These are phyloP conservation scores for Australoheros facetus DNA, from an alignment of 2,797 vertebrate genomes.

Conservation along the genomic window DNA sequence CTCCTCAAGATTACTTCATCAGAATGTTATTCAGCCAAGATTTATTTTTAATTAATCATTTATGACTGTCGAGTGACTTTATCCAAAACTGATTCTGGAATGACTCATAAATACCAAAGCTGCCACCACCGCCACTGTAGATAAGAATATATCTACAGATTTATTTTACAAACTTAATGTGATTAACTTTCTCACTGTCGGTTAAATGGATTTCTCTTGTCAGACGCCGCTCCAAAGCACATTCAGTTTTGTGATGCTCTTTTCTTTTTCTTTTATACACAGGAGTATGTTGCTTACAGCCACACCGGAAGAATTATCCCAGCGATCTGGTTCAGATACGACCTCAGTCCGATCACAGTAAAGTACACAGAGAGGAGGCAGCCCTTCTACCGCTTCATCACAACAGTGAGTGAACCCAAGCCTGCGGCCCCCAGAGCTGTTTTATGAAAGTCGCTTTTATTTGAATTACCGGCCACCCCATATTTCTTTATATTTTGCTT, in stretches of 20 bases:
- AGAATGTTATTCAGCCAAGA: conserved; percentile 11
- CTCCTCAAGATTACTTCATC: neutral
- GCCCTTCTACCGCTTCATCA: conserved; percentile 97
- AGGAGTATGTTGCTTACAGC: conserved; percentile 98
- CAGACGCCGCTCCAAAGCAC: neutral
- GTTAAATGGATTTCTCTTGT: neutral
- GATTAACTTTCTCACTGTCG: neutral
- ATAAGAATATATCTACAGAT: conserved; percentile 8
- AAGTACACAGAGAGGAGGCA: conserved; percentile 97
- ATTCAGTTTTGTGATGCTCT: neutral
- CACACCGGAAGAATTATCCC: conserved; percentile 98
- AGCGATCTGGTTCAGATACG: conserved; percentile 99
- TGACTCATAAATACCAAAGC: conserved; percentile 32
- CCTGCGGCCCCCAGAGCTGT: neutral
- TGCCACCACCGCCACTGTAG: neutral
- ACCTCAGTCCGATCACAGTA: conserved; percentile 98
- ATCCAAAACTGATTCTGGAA: neutral
- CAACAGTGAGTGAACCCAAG: conserved; percentile 86
- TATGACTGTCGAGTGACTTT: conserved; percentile 24
- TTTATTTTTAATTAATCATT: conserved; percentile 38
- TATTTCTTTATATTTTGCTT: neutral
- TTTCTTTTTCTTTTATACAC: neutral
- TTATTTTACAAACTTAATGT: conserved; percentile 3
- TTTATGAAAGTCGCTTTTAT: neutral
- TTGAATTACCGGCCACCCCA: neutral